Conservation (phyloP, 2,888 invertebrate species). For the Eupithecia dodoneata region DNA sequence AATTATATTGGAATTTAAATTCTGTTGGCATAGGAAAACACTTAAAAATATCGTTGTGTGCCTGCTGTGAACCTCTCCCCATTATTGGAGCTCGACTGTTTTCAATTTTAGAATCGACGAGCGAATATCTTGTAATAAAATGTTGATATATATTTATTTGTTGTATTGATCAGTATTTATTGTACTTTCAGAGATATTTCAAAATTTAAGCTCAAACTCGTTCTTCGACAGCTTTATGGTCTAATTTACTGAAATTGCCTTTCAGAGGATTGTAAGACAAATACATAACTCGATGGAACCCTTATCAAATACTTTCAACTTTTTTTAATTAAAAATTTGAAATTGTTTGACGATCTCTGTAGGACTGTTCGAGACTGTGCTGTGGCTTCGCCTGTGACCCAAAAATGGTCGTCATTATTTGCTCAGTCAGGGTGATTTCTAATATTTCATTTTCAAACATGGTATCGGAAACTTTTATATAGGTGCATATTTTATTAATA, state of each 20-base stretch:
- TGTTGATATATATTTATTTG: not conserved
- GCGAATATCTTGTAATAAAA: not conserved
- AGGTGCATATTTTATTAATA: too few species aligned
- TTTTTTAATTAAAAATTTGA: not conserved
- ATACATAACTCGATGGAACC: not conserved
- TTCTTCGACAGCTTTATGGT: not conserved
- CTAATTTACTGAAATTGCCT: not conserved
- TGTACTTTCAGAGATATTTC: not conserved
- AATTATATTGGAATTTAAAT: constrained; percentile 15
- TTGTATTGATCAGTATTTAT: not conserved
- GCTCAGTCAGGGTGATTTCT: too few species aligned
- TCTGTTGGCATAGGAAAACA: constrained; percentile 9
- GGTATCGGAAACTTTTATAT: too few species aligned
- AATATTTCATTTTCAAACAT: too few species aligned
- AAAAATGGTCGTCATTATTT: not conserved
- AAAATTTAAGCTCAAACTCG: not conserved
- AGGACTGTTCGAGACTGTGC: not conserved
- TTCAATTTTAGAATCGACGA: not conserved
- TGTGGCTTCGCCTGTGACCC: not conserved
- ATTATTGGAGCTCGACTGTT: not conserved
- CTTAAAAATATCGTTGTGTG: not conserved
- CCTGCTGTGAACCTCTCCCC: not conserved
- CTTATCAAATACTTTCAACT: not conserved
- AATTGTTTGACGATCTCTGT: not conserved
- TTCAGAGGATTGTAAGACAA: not conserved